phyloP scores from a whole-genome alignment of 2,113 vertebrate species.

The Galeopterus variegatus region DNA sequence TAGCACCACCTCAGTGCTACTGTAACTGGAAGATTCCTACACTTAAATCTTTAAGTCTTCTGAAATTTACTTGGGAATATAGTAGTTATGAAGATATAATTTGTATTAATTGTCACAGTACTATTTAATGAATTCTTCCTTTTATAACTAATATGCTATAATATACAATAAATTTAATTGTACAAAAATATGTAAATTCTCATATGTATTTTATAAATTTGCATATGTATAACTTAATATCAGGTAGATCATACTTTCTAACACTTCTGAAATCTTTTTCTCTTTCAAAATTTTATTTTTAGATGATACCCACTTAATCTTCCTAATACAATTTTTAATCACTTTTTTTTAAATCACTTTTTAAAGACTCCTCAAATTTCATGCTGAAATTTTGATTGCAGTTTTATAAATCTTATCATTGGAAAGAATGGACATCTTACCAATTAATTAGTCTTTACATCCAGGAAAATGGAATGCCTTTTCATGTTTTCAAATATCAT shows the following conservation, averaged over 20 bases:
- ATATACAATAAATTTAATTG: not conserved
- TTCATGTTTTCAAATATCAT: no score
- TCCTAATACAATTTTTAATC: not conserved
- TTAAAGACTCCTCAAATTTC: not conserved
- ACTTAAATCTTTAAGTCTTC: not conserved
- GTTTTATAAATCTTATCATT: not conserved
- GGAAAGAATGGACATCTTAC: not conserved
- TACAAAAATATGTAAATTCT: not conserved
- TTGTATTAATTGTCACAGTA: not conserved
- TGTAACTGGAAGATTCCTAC: not conserved
- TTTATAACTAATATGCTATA: not conserved
- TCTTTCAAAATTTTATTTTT: slow-evolving; percentile 37
- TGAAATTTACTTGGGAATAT: not conserved
- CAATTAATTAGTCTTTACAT: not conserved
- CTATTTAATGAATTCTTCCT: not conserved
- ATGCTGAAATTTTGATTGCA: not conserved
- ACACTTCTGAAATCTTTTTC: not conserved
- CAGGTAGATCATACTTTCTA: not conserved
- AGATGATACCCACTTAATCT: not conserved
- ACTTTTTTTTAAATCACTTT: not conserved
- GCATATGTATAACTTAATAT: not conserved
- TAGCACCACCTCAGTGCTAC: not conserved
- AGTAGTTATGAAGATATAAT: not conserved
- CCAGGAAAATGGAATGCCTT: not conserved
- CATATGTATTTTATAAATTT: not conserved